These are phyloP conservation scores for Trinectes maculatus DNA, from an alignment of 2,113 vertebrate species.

Conservation along the genomic window DNA sequence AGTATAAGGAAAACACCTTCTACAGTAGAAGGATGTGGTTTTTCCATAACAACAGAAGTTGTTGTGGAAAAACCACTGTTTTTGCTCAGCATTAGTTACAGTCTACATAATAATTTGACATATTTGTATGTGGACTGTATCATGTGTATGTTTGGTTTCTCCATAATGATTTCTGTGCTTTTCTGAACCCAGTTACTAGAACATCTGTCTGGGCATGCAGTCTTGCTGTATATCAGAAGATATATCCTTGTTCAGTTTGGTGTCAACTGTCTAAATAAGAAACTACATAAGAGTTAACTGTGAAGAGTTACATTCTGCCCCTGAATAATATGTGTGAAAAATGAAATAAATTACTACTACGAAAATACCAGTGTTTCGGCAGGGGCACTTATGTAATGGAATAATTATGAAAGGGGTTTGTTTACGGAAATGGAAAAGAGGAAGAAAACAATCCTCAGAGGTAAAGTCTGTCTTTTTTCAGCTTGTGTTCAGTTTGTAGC, in stretches of 20 bases:
- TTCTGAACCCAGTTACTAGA: slow-evolving; percentile 67
- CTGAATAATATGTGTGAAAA: neutral
- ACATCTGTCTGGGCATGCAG: slow-evolving; percentile 49
- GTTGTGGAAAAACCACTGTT: neutral
- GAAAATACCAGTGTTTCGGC: neutral
- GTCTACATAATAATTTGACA: slow-evolving; percentile 38
- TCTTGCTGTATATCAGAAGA: slow-evolving; percentile 18
- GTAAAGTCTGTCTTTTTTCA: neutral
- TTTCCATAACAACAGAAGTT: neutral
- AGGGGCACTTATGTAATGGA: slow-evolving; percentile 25
- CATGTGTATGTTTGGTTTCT: slow-evolving; percentile 46
- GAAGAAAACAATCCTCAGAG: slow-evolving; percentile 9
- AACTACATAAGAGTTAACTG: neutral
- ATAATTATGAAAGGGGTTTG: slow-evolving; percentile 23
- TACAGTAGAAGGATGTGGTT: neutral
- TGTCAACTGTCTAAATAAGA: slow-evolving; percentile 5
- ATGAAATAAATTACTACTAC: neutral
- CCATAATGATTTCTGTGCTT: slow-evolving; percentile 41
- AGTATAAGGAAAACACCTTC: neutral
- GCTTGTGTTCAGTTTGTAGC: neutral
- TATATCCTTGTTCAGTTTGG: slow-evolving; percentile 24
- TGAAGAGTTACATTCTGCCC: neutral
- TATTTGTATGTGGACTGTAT: slow-evolving; percentile 22
- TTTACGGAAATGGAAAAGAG: slow-evolving; percentile 23
- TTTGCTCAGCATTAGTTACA: slow-evolving; percentile 1